These are phyloP conservation scores for Galemys pyrenaicus DNA, from an alignment of 2,113 vertebrate genomes.

Conservation along the genomic window DNA sequence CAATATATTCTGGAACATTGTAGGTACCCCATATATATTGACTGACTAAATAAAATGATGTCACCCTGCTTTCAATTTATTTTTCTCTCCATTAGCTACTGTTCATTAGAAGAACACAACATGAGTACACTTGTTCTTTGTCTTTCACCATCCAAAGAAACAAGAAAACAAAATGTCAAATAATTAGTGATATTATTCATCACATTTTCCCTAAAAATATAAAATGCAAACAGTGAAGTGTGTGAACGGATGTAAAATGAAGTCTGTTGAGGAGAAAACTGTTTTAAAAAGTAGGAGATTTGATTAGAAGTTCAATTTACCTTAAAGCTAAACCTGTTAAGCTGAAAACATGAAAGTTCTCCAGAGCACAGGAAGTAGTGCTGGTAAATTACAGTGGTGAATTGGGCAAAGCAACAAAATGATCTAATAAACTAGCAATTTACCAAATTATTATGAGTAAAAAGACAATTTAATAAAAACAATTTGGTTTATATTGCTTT, in stretches of 20 bases:
- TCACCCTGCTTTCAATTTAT: not conserved
- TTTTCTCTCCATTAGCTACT: not conserved
- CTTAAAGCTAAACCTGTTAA: constrained; percentile 57
- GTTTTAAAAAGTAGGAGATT: constrained; percentile 51
- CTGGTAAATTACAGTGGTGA: constrained; percentile 40
- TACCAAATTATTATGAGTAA: constrained; percentile 40
- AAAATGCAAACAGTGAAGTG: not conserved
- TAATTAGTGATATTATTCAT: not conserved
- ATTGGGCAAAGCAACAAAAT: constrained; percentile 27
- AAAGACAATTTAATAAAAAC: constrained; percentile 64
- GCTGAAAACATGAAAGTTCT: constrained; percentile 3
- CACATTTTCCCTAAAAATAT: not conserved
- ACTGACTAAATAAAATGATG: not conserved
- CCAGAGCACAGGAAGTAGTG: not conserved
- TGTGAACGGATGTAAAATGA: not conserved
- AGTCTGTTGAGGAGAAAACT: constrained; percentile 36
- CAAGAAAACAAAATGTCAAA: not conserved
- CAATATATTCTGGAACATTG: not conserved
- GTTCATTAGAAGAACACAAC: not conserved
- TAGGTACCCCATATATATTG: not conserved
- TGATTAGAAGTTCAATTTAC: constrained; percentile 65
- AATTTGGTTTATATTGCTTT: constrained; percentile 55
- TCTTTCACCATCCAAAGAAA: not conserved
- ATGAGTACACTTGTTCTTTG: not conserved
- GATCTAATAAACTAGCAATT: constrained; percentile 59